These are phyloP conservation scores for Cactoblastis cactorum DNA, from an alignment of 2,888 invertebrate genomes.

Conservation along the genomic window DNA sequence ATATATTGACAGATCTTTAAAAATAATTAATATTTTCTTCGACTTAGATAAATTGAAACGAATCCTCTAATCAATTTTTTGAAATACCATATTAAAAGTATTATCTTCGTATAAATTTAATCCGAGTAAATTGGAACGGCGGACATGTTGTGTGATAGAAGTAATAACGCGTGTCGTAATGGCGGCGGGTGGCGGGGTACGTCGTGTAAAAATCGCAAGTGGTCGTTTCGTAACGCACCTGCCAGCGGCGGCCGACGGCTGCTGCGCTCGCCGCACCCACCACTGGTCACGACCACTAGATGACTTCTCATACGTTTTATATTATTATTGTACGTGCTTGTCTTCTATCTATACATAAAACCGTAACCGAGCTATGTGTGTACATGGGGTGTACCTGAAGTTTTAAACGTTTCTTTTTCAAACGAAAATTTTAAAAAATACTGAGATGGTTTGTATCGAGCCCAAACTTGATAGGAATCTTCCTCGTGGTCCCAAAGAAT, in stretches of 20 bases:
- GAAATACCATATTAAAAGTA: neutral
- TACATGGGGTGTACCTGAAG: no score
- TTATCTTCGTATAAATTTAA: slow-evolving; percentile 29
- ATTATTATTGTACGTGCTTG: neutral
- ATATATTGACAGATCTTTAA: neutral
- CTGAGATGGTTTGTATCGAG: no score
- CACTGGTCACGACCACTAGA: neutral
- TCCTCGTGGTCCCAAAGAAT: no score
- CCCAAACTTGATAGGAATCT: no score
- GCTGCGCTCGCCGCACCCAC: slow-evolving; percentile 15
- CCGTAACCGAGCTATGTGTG: no score
- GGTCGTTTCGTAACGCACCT: slow-evolving; percentile 63
- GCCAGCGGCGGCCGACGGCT: slow-evolving; percentile 27
- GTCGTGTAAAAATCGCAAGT: slow-evolving; percentile 61
- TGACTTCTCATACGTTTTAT: neutral
- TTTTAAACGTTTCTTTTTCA: no score
- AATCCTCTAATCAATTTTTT: neutral
- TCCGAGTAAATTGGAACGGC: slow-evolving; percentile 37
- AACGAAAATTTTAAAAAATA: no score
- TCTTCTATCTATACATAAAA: neutral
- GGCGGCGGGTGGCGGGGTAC: slow-evolving; percentile 37
- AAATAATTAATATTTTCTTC: neutral
- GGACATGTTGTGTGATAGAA: slow-evolving; percentile 50
- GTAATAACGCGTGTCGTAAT: slow-evolving; percentile 55
- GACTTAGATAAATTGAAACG: neutral